These are phyloP conservation scores for Itoplectis maculator DNA, from an alignment of 2,888 invertebrate species.

Conservation along the genomic window DNA sequence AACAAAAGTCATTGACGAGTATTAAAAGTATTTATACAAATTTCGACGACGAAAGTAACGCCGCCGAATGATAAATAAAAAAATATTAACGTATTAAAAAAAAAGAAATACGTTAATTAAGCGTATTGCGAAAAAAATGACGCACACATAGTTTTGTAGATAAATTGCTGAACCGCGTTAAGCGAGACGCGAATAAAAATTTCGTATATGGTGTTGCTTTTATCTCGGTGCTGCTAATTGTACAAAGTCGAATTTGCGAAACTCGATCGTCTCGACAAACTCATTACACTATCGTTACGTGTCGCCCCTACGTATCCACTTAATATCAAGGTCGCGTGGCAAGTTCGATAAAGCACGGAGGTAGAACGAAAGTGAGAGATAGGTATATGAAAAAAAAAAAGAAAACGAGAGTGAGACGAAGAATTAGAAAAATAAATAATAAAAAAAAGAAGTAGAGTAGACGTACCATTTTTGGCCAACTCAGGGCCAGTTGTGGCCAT, in stretches of 20 bases:
- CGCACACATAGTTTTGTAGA: neutral
- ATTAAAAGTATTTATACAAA: neutral
- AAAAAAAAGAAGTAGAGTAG: slow-evolving; percentile 27
- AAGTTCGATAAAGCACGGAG: slow-evolving; percentile 46
- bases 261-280: slow-evolving; percentile 12
- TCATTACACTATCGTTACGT: slow-evolving; percentile 46
- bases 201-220: slow-evolving; percentile 17
- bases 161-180: slow-evolving; percentile 8
- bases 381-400: neutral
- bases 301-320: slow-evolving; percentile 45
- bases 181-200: neutral
- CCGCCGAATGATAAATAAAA: neutral
- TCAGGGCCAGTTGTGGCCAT: too few species aligned
- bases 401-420: slow-evolving; percentile 7
- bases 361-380: slow-evolving; percentile 25
- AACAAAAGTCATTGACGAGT: neutral
- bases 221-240: slow-evolving; percentile 48
- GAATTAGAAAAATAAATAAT: neutral
- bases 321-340: slow-evolving; percentile 50
- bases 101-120: neutral
- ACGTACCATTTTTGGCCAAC: too few species aligned
- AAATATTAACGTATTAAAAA: neutral
- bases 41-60: neutral
- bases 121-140: neutral
- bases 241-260: slow-evolving; percentile 51